These are phyloP conservation scores for Phengaris alcon DNA, from an alignment of 2,888 invertebrate species.

Conservation along the genomic window DNA sequence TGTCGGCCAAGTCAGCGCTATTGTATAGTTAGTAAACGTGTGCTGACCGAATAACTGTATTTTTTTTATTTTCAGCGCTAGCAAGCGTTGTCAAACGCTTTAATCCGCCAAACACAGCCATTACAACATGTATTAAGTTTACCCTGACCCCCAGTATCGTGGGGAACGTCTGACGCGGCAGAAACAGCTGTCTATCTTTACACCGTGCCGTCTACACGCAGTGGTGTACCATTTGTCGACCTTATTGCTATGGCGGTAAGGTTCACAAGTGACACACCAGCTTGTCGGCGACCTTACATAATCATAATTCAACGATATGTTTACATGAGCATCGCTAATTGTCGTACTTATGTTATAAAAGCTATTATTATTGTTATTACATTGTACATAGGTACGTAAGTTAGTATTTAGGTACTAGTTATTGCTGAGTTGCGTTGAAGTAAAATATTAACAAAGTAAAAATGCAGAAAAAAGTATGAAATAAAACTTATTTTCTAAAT, in stretches of 20 bases:
- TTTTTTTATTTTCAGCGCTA: no score
- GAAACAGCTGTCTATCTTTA: constrained; percentile 9
- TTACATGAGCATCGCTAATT: constrained; percentile 12
- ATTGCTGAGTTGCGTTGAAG: not conserved
- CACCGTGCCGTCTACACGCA: not conserved
- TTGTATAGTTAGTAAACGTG: no score
- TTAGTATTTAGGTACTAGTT: not conserved
- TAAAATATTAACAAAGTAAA: not conserved
- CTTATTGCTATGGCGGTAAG: not conserved
- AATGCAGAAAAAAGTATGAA: no score
- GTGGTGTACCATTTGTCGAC: not conserved
- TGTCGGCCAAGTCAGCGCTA: no score
- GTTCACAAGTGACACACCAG: not conserved
- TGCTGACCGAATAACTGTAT: no score
- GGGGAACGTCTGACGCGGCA: not conserved
- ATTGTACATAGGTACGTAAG: not conserved
- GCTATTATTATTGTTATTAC: not conserved
- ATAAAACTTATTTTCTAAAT: no score
- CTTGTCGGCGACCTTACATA: not conserved
- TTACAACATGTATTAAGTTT: not conserved
- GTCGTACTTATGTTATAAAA: no score
- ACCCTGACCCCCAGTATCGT: constrained; percentile 17
- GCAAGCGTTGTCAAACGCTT: no score
- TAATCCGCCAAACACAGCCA: not conserved
- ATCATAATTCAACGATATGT: constrained; percentile 6